phyloP scores from a whole-genome alignment of 2,888 invertebrate genomes.

The Iselma pallidipennis region DNA sequence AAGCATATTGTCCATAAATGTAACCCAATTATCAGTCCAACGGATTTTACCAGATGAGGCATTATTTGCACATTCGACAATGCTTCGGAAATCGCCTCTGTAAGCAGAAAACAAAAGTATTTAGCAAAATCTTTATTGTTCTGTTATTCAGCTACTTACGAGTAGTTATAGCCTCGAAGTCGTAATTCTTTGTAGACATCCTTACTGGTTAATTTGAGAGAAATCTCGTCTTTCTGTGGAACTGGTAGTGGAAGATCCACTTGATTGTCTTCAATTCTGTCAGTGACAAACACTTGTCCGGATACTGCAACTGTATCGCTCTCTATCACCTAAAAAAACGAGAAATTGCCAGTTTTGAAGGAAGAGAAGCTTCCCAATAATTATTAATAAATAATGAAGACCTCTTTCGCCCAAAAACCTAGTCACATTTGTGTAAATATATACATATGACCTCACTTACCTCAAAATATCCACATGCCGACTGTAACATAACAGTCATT shows the following conservation, averaged over 20 bases:
- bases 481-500: conserved; percentile 36
- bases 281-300: conserved; percentile 19
- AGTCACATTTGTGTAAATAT: no score
- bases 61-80: conserved; percentile 33
- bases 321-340: conserved; percentile 45
- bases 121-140: no score
- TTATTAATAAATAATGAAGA: no score
- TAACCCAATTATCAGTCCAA: conserved; percentile 72
- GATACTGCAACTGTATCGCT: conserved; percentile 28
- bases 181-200: conserved; percentile 4
- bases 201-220: not conserved
- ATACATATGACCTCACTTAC: conserved; percentile 19
- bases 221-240: not conserved
- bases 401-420: no score
- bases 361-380: no score
- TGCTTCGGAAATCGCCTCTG: conserved; percentile 38
- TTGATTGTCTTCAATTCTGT: not conserved
- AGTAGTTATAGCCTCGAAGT: not conserved
- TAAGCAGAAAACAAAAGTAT: not conserved
- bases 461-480: no score
- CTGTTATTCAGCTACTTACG: not conserved
- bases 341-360: no score
- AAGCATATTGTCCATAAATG: conserved; percentile 86
- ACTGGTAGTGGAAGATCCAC: not conserved
- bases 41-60: conserved; percentile 31